Evolutionary conservation across 1,140 invertebrate genomes (phyloP), one percentile per base, ranked within the genome.

Genomic region (Calliphora vicina): DNA sequence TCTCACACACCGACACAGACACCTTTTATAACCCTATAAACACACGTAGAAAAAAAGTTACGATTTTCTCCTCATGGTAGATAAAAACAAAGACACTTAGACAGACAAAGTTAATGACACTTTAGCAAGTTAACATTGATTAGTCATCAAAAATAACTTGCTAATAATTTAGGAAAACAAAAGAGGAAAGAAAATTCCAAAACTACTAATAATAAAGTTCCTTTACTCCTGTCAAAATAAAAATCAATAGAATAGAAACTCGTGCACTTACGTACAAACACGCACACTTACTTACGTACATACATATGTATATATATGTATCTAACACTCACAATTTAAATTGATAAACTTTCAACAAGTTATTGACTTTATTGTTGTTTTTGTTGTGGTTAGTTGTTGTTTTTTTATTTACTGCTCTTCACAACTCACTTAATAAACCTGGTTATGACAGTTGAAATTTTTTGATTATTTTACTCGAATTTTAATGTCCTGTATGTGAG

Each of bases 91-190:
- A 57, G 13, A 17, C 50, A 57, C 15, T n/a, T 17, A 15, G 35
- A 35, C 50, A 57, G 50, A 57, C 50, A 17, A 57, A 57, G 50
- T 57, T 57, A 57, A 57, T 57, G 50, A 57, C 50, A 57, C 50
- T 57, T 57, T 57, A 57, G 50, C 50, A 57, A 57, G 50, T 57
- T 57, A n/a, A 57, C 50, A n/a, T n/a, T 57, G 50, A 57, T 57
- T 57, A 57, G 50, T 57, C 50, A 57, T 57, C 50, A 57, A n/a
- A 57, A 15, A 57, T 57, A 57, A 57, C n/a, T 57, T 57, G 50
- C 50, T 57, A 57, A 57, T 57, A 57, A 57, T 57, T 57, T 17
- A 17, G 50, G 15, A n/a, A 57, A 57, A n/a, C 50, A 57, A 17
- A 57, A 17, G n/a, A 57, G 2, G n/a, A 15, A 35, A 17, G n/a